Evolutionary conservation across 2,888 invertebrate species (phyloP).

Genomic region (Ichneumon xanthorius): DNA sequence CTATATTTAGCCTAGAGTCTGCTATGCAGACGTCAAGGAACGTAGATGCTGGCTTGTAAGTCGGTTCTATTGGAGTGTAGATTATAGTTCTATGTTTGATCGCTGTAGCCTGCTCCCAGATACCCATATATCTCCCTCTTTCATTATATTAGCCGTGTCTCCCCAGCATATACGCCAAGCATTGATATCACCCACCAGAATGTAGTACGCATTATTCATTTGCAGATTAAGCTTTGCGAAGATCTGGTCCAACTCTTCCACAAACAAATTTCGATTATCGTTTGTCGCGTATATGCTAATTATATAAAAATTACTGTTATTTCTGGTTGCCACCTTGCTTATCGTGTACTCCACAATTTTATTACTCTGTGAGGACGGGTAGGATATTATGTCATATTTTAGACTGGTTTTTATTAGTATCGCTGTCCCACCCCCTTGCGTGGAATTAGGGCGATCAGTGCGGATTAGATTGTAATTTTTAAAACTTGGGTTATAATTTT

Average conservation of each 20-base stretch:
- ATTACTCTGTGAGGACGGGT: constrained; percentile 20
- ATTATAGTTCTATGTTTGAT: neutral
- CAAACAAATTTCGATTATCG: constrained; percentile 5
- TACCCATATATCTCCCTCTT: constrained; percentile 17
- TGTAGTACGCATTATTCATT: neutral
- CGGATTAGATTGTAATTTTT: constrained; percentile 1
- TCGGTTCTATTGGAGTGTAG: neutral
- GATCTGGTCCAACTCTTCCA: constrained; percentile 17
- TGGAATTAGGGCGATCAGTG: constrained; percentile 2
- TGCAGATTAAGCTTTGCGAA: constrained; percentile 16
- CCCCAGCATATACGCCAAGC: constrained; percentile 28
- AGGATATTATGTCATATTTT: neutral
- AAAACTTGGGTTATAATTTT: neutral
- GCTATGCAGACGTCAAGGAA: constrained; percentile 11
- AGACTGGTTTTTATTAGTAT: neutral
- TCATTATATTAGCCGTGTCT: constrained; percentile 1
- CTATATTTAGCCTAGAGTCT: neutral
- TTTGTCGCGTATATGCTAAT: constrained; percentile 45
- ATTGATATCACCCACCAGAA: constrained; percentile 42
- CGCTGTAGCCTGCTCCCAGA: neutral
- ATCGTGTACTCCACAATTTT: constrained; percentile 35
- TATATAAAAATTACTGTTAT: constrained; percentile 9
- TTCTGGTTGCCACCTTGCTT: constrained; percentile 10
- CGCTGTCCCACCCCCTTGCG: neutral
- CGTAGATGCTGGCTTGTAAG: neutral